phyloP scores from a whole-genome alignment of 92 coral and sea anemone species.

The Hydrozoanthus gracilis region DNA sequence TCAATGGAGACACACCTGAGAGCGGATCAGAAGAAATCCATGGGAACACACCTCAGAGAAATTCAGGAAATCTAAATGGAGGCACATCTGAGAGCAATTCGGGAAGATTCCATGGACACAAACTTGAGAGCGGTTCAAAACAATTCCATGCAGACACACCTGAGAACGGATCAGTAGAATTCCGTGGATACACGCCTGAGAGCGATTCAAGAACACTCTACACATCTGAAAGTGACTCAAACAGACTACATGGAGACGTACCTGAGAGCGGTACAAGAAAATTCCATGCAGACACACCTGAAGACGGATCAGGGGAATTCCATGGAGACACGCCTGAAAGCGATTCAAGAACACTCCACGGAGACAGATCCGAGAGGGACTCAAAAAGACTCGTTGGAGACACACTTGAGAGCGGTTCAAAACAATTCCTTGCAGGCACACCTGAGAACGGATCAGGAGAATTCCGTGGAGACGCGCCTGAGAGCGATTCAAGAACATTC shows the following conservation, averaged over 20 bases:
- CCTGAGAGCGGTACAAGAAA: not conserved
- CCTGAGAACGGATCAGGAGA: not conserved
- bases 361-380: not conserved
- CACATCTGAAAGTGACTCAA: too few species aligned
- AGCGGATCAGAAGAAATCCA: not conserved
- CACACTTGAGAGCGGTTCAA: too few species aligned
- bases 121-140: too few species aligned
- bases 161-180: not conserved
- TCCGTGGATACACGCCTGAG: not conserved
- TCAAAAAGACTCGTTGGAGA: not conserved
- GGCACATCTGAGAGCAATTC: too few species aligned
- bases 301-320: not conserved
- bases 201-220: not conserved
- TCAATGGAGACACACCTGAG: not conserved
- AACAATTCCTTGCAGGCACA: not conserved
- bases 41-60: not conserved
- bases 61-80: not conserved
- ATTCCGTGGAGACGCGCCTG: not conserved
- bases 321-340: not conserved
- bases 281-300: not conserved
- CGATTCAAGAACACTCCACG: not conserved
- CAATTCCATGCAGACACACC: not conserved
- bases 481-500: not conserved
- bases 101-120: not conserved
- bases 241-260: not conserved